phyloP scores from a whole-genome alignment of 2,113 vertebrate genomes.

The Monopterus albus region DNA sequence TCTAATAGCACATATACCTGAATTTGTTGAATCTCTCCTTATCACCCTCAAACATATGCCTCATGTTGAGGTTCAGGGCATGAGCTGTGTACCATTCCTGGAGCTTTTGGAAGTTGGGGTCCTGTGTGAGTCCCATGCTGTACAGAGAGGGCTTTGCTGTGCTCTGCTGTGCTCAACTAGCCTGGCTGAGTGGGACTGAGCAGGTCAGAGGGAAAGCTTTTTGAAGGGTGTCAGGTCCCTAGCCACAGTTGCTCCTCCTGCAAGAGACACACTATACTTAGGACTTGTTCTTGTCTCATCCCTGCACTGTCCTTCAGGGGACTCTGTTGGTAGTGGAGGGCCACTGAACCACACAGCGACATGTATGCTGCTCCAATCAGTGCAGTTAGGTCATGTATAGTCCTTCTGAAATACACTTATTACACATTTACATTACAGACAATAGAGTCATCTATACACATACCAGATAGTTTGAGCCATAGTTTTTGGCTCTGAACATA shows the following conservation, averaged over 20 bases:
- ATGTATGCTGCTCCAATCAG: neutral
- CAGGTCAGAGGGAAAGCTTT: slow-evolving; percentile 38
- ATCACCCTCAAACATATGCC: slow-evolving; percentile 88
- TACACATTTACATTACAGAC: neutral
- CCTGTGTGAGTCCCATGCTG: slow-evolving; percentile 86
- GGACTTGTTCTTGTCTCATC: slow-evolving; percentile 16
- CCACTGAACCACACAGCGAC: neutral
- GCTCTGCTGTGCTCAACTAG: slow-evolving; percentile 58
- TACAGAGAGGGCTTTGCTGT: slow-evolving; percentile 37
- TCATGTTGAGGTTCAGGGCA: slow-evolving; percentile 84
- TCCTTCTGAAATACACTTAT: neutral
- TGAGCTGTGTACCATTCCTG: slow-evolving; percentile 87
- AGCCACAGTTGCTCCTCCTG: slow-evolving; percentile 61
- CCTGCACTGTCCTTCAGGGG: slow-evolving; percentile 26
- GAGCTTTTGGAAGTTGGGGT: slow-evolving; percentile 88
- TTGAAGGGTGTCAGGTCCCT: slow-evolving; percentile 58
- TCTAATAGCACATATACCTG: slow-evolving; percentile 79
- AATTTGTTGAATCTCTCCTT: slow-evolving; percentile 88
- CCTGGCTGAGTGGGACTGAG: slow-evolving; percentile 55
- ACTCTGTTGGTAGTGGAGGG: neutral
- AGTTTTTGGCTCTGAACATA: no score
- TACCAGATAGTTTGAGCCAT: no score
- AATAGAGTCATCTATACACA: neutral
- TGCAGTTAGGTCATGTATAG: neutral
- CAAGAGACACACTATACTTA: slow-evolving; percentile 43